Conservation (phyloP, 2,797 vertebrate genomes). For the Centroberyx gerrardi region DNA sequence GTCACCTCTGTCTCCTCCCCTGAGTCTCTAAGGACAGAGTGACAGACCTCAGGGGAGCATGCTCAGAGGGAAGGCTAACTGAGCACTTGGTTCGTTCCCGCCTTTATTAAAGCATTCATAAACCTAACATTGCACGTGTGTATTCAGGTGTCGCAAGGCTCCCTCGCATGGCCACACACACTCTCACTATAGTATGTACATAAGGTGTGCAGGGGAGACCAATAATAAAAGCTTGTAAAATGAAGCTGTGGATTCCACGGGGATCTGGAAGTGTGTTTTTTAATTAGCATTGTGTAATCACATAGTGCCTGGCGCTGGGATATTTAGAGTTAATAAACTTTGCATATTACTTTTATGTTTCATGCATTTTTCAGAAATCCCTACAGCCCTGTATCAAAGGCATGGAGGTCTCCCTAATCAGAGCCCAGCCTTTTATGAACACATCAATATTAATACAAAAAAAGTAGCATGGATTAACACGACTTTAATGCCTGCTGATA, state of each 20-base stretch:
- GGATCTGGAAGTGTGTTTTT: conserved; percentile 52
- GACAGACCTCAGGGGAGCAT: conserved; percentile 29
- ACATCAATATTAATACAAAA: conserved; percentile 83
- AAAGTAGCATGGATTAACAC: conserved; percentile 75
- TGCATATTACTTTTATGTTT: conserved; percentile 83
- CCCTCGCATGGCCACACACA: neutral
- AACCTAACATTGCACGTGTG: neutral
- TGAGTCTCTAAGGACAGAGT: conserved; percentile 28
- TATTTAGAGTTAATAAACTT: conserved; percentile 83
- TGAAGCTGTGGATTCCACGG: conserved; percentile 30
- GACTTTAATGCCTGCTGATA: conserved; percentile 78
- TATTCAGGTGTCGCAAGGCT: neutral
- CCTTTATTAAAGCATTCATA: conserved; percentile 22
- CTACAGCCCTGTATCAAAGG: conserved; percentile 72
- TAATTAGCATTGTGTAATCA: conserved; percentile 67
- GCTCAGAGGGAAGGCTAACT: conserved; percentile 33
- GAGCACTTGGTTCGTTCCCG: conserved; percentile 9
- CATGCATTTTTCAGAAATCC: conserved; percentile 83
- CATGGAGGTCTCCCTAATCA: conserved; percentile 73
- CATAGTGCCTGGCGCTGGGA: conserved; percentile 50
- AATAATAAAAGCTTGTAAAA: conserved; percentile 41
- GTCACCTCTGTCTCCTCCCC: conserved; percentile 48
- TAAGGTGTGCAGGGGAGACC: conserved; percentile 22
- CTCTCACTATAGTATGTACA: conserved; percentile 25
- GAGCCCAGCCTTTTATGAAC: conserved; percentile 72